These are phyloP conservation scores for Nymphalis io DNA, from an alignment of 1,140 invertebrate genomes.

Conservation along the genomic window DNA sequence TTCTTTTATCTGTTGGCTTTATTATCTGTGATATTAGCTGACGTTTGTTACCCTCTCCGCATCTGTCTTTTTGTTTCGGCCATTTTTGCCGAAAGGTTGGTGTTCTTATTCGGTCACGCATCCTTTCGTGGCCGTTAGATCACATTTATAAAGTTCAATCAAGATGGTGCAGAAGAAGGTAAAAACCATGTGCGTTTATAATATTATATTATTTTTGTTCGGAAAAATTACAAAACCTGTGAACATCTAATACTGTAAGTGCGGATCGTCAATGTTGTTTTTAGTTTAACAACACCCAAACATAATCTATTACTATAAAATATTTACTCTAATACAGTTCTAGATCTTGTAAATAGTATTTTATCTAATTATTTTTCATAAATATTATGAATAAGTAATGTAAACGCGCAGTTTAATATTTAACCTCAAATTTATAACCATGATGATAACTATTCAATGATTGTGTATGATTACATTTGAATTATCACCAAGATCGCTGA, in stretches of 20 bases:
- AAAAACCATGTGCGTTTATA: slow-evolving; percentile 74
- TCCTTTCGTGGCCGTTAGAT: slow-evolving; percentile 78
- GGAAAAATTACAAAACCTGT: slow-evolving; percentile 47
- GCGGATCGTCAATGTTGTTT: slow-evolving; percentile 39
- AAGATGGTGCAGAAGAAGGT: slow-evolving; percentile 82
- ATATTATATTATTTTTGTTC: slow-evolving; percentile 61
- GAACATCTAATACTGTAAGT: slow-evolving; percentile 36
- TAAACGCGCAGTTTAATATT: neutral
- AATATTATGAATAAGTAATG: neutral
- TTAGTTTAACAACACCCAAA: slow-evolving; percentile 30
- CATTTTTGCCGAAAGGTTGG: slow-evolving; percentile 78
- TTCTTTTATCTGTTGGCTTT: slow-evolving; percentile 7
- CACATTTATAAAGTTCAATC: slow-evolving; percentile 68
- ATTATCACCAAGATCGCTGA: slow-evolving; percentile 74
- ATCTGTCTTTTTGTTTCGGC: slow-evolving; percentile 76
- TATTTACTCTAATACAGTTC: neutral
- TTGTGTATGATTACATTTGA: slow-evolving; percentile 55
- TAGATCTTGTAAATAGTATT: neutral
- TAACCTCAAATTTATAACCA: slow-evolving; percentile 47
- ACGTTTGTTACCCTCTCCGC: slow-evolving; percentile 17
- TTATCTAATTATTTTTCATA: neutral
- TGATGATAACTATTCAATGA: slow-evolving; percentile 55
- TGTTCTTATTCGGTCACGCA: slow-evolving; percentile 74
- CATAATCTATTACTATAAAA: neutral
- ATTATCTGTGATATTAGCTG: slow-evolving; percentile 21